These are phyloP conservation scores for Amazona guildingii DNA, from an alignment of 2,113 vertebrate species.

Conservation along the genomic window DNA sequence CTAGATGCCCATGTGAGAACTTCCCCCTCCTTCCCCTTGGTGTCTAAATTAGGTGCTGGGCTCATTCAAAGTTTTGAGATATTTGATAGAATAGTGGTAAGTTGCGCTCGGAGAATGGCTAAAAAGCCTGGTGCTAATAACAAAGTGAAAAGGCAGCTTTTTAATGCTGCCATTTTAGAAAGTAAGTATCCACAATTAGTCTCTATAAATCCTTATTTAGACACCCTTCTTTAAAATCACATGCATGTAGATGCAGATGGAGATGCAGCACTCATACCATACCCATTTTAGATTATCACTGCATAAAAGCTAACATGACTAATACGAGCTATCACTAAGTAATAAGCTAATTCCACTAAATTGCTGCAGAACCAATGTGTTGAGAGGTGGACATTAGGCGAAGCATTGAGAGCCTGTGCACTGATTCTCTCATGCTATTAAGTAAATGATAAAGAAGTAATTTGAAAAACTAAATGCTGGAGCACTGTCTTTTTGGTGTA, in stretches of 20 bases:
- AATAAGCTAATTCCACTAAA: constrained; percentile 27
- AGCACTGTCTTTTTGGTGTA: background rate
- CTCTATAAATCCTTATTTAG: background rate
- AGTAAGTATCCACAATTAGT: background rate
- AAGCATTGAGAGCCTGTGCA: background rate
- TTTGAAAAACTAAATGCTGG: background rate
- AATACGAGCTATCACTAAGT: constrained; percentile 6
- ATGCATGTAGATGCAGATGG: background rate
- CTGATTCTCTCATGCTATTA: background rate
- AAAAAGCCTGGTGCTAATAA: background rate
- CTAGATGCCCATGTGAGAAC: background rate
- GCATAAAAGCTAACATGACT: background rate
- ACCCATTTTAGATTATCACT: background rate
- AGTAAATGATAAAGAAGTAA: background rate
- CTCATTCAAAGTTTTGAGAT: background rate
- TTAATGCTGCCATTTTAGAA: background rate
- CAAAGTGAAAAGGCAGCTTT: background rate
- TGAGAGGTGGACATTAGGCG: background rate
- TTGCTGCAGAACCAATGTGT: background rate
- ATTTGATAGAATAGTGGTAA: background rate
- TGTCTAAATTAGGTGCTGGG: background rate
- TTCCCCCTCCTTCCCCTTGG: too few species aligned
- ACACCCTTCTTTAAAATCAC: background rate
- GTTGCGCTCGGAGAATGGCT: background rate
- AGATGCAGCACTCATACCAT: background rate